Base-by-base conservation (phyloP, 2,797 vertebrate species). In the Poliocrania exsul region DNA sequence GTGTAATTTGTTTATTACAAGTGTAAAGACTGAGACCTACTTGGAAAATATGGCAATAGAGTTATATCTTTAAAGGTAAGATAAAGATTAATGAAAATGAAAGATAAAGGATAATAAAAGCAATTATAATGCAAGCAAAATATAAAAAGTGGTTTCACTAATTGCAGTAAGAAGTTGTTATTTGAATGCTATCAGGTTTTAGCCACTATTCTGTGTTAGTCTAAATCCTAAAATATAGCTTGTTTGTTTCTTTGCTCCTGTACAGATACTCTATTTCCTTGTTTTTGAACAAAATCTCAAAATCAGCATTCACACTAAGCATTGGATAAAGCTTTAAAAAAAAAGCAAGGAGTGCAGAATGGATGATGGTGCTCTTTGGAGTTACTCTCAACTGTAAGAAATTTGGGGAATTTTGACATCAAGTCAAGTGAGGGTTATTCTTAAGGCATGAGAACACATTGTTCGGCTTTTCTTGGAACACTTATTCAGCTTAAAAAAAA, bases 51-150 rank as follows among this genome's bases (percentile, higher is more conserved):
- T 3, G 31, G 56, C 74, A 85, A 38, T 51, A 57, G 20, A 91
- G 64, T 91, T 92, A 82, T 81, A 89, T 74, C 64, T 92, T 96
- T 92, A 75, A 61, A 56, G 31, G 50, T 20, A 72, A 94, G 70
- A 94, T 86, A 92, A 93, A 96, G 86, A 81, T 84, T 81, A 88
- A 86, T 69, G 38, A 72, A 92, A 96, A 90, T 51, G 31, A 92
- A 90, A 93, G 70, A 50, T 84, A 88, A 86, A 94, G 66, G 75
- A 74, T 35, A 88, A 69, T 54, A 86, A 86, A 88, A 90, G 14
- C 37, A 81, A 83, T 79, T 57, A 65, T 10, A 75, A 4, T 47
- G 40, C 54, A 75, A 71, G 31, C 5, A 44, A 50, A 84, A 65
- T 51, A 10, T 38, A 75, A 65, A 49, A 83, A 86, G 17, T n/a